phyloP scores from a whole-genome alignment of 1,140 invertebrate species.

The Brachionus angularis region DNA sequence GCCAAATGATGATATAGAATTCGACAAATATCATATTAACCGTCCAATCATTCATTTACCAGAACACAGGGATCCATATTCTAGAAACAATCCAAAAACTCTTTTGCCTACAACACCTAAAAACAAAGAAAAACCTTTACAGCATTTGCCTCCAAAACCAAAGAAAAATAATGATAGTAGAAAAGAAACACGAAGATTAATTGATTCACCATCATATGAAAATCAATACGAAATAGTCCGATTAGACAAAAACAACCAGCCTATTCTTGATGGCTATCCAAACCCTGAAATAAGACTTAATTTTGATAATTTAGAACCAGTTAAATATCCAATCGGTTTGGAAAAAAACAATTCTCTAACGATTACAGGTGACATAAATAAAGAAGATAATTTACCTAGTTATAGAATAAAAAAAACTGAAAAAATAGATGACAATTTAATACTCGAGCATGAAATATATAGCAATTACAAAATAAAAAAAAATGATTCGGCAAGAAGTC shows the following conservation, averaged over 20 bases:
- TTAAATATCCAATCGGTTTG: neutral
- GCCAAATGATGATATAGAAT: constrained; percentile 21
- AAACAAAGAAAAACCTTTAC: neutral
- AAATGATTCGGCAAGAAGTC: too few species aligned
- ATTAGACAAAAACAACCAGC: neutral
- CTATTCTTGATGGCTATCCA: neutral
- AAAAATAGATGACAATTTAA: neutral
- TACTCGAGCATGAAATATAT: too few species aligned
- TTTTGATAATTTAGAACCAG: too few species aligned
- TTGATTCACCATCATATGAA: neutral
- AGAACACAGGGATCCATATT: neutral
- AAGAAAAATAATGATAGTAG: neutral
- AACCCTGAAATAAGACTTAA: neutral
- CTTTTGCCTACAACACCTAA: too few species aligned
- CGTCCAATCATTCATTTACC: constrained; percentile 20
- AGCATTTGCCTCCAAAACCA: neutral
- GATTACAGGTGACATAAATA: neutral
- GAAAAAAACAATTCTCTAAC: neutral
- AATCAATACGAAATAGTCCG: constrained; percentile 12
- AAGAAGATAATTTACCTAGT: neutral
- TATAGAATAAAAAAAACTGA: neutral
- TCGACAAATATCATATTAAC: neutral
- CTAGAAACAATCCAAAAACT: neutral
- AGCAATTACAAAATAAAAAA: too few species aligned
- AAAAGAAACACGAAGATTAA: neutral